Evolutionary conservation across 2,797 vertebrate species (phyloP).

Genomic region (Clarias laeviceps): DNA sequence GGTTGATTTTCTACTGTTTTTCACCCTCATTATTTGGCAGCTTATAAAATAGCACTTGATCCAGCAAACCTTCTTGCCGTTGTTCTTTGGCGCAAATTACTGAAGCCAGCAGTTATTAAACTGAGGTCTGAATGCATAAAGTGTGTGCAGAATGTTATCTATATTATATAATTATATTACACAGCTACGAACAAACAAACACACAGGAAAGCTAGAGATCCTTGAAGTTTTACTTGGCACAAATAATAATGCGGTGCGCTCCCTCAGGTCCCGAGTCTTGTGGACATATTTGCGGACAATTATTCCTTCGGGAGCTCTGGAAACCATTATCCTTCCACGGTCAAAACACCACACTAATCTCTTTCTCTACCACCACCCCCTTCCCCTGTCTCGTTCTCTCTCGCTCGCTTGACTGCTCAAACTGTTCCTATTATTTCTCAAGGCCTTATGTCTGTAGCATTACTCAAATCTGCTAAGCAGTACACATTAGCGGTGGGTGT

Average conservation of each 20-base stretch:
- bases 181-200: conserved; percentile 36
- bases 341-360: conserved; percentile 67
- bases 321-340: conserved; percentile 71
- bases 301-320: conserved; percentile 73
- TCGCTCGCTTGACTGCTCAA: conserved; percentile 41
- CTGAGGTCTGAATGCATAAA: not conserved
- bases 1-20: not conserved
- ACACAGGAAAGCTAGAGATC: conserved; percentile 51
- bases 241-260: conserved; percentile 56
- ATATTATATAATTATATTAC: conserved; percentile 3
- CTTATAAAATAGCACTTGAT: conserved; percentile 11
- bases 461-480: conserved; percentile 44
- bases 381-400: not conserved
- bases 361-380: conserved; percentile 28
- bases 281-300: conserved; percentile 66
- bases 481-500: conserved; percentile 36
- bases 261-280: conserved; percentile 53
- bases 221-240: conserved; percentile 52
- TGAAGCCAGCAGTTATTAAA: not conserved
- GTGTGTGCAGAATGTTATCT: not conserved
- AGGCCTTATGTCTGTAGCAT: conserved; percentile 32
- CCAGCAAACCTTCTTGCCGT: not conserved
- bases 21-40: not conserved
- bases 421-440: conserved; percentile 46
- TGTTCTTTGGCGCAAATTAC: not conserved